Conservation (phyloP, 2,888 invertebrate species). For the Mythimna pallens region DNA sequence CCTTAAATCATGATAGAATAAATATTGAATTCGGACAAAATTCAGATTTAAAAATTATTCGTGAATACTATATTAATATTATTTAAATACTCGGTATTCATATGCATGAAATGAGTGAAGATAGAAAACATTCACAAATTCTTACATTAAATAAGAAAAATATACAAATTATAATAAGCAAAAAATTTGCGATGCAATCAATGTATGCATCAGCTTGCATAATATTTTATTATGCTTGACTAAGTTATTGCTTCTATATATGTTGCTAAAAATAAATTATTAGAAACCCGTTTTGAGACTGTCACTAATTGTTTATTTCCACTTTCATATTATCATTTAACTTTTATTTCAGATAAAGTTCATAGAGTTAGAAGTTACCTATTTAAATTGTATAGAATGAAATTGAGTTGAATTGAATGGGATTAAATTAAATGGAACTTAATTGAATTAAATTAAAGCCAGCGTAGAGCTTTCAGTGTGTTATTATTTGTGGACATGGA, state of each 20-base stretch:
- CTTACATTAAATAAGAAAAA: conserved; percentile 33
- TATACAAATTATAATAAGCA: conserved; percentile 5
- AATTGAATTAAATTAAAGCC: no score
- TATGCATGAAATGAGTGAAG: conserved; percentile 39
- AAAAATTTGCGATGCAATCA: conserved; percentile 25
- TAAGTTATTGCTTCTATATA: conserved; percentile 8
- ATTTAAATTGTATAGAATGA: no score
- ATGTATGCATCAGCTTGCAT: conserved; percentile 43
- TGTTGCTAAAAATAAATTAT: conserved; percentile 1
- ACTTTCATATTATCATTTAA: background rate
- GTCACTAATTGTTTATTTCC: conserved; percentile 1
- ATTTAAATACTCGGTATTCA: background rate
- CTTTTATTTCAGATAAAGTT: no score
- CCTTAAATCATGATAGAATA: background rate
- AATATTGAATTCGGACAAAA: conserved; percentile 2
- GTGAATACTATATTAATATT: background rate
- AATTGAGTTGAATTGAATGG: no score
- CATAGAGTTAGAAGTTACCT: no score
- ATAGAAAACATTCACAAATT: background rate
- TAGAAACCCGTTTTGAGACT: background rate
- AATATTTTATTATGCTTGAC: conserved; percentile 23
- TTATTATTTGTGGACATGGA: no score
- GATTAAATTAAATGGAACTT: no score
- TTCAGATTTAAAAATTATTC: background rate
- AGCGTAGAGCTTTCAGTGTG: no score